phyloP scores from a whole-genome alignment of 2,113 vertebrate genomes.

The Epinephelus lanceolatus region DNA sequence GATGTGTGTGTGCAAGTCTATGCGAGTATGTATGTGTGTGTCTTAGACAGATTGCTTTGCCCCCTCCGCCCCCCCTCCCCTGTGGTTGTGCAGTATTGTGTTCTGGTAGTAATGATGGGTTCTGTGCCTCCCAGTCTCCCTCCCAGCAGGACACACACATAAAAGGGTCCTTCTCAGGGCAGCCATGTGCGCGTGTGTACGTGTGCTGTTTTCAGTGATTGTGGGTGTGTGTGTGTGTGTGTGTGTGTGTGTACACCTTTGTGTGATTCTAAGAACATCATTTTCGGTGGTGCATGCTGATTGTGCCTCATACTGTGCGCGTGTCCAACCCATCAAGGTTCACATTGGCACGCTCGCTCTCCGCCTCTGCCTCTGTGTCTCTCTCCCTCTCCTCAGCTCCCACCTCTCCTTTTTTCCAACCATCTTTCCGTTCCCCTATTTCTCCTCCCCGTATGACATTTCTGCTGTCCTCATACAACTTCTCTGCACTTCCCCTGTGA shows the following conservation, averaged over 20 bases:
- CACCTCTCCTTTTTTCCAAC: conserved; percentile 49
- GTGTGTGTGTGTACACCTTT: conserved; percentile 9
- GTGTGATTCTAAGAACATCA: conserved; percentile 71
- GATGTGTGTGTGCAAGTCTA: conserved; percentile 27
- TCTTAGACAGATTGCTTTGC: conserved; percentile 72
- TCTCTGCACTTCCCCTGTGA: conserved; percentile 22
- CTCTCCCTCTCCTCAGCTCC: conserved; percentile 22
- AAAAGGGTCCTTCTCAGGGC: conserved; percentile 66
- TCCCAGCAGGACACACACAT: conserved; percentile 75
- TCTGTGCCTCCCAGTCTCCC: conserved; percentile 74
- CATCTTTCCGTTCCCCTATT: conserved; percentile 47
- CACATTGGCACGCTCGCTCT: conserved; percentile 74
- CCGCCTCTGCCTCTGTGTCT: conserved; percentile 23
- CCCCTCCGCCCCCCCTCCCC: conserved; percentile 55
- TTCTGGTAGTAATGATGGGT: conserved; percentile 79
- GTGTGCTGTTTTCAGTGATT: conserved; percentile 12
- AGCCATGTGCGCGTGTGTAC: conserved; percentile 19
- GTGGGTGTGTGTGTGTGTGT: conserved; percentile 31
- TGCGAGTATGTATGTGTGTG: conserved; percentile 18
- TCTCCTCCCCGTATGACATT: conserved; percentile 63
- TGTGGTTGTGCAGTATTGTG: conserved; percentile 77
- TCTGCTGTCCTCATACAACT: conserved; percentile 57
- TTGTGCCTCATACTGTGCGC: conserved; percentile 77
- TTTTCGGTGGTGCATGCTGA: conserved; percentile 75
- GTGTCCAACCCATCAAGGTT: conserved; percentile 82